Evolutionary conservation across 2,888 invertebrate genomes (phyloP).

Genomic region (Allophyes oxyacanthae): DNA sequence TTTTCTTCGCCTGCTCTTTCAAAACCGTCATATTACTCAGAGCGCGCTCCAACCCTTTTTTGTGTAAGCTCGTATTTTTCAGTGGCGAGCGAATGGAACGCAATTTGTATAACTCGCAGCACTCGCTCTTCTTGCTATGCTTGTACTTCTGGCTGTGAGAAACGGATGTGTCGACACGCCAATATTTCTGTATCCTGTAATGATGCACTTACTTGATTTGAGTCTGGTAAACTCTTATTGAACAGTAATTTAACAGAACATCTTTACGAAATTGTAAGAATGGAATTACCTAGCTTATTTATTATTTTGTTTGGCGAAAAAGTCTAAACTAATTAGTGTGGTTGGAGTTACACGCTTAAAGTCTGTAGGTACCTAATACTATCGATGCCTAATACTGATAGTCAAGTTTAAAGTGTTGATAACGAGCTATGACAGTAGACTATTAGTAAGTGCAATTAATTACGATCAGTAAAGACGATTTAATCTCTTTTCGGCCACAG

Average conservation of each 20-base stretch:
- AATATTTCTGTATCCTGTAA: constrained; percentile 41
- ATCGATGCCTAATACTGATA: constrained; percentile 1
- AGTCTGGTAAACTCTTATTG: too few relatives aligned
- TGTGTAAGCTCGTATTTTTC: constrained; percentile 77
- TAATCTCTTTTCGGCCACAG: constrained; percentile 47
- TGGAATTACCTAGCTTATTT: too few relatives aligned
- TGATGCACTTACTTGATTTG: constrained; percentile 32
- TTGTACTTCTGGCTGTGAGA: constrained; percentile 33
- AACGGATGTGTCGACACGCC: constrained; percentile 47
- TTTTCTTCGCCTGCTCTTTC: constrained; percentile 64
- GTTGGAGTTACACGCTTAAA: too few relatives aligned
- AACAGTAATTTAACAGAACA: too few relatives aligned
- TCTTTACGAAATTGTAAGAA: too few relatives aligned
- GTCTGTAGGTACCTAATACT: too few relatives aligned
- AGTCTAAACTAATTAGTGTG: too few relatives aligned
- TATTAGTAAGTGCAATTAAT: constrained; percentile 74
- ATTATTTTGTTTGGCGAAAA: too few relatives aligned
- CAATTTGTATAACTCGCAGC: constrained; percentile 75
- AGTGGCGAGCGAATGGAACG: constrained; percentile 73
- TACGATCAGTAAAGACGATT: constrained; percentile 61
- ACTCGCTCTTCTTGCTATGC: constrained; percentile 50
- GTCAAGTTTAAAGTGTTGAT: constrained; percentile 42
- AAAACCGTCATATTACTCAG: constrained; percentile 74
- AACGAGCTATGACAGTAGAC: constrained; percentile 50
- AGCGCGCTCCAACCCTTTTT: constrained; percentile 71